phyloP scores from a whole-genome alignment of 2,888 invertebrate species.

The Standfussiana lucernea region DNA sequence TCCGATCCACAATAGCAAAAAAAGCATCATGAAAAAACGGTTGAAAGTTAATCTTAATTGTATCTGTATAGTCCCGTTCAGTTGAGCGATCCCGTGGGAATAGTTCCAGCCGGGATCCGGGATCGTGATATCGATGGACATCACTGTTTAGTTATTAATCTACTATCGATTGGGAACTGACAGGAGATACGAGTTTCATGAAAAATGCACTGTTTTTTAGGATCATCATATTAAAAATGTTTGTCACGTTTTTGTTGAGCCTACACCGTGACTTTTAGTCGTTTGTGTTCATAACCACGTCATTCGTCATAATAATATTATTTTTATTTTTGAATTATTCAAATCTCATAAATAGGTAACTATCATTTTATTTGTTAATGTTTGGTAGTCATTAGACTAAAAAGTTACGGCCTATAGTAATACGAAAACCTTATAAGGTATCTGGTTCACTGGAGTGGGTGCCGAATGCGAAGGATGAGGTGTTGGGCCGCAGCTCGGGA shows the following conservation, averaged over 20 bases:
- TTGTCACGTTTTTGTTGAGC: neutral
- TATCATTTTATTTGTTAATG: too few species aligned
- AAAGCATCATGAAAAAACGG: slow-evolving; percentile 21
- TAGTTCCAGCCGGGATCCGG: slow-evolving; percentile 44
- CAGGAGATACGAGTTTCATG: neutral
- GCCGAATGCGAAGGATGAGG: neutral
- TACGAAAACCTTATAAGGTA: neutral
- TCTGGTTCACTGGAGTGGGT: neutral
- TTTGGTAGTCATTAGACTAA: too few species aligned
- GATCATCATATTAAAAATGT: neutral
- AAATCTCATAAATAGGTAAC: too few species aligned
- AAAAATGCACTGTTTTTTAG: slow-evolving; percentile 13
- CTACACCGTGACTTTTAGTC: too few species aligned
- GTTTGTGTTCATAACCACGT: too few species aligned
- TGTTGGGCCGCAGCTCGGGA: neutral
- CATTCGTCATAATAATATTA: too few species aligned
- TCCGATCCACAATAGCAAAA: slow-evolving; percentile 17
- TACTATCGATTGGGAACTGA: slow-evolving; percentile 33
- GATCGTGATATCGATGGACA: slow-evolving; percentile 29
- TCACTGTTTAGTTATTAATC: slow-evolving; percentile 54
- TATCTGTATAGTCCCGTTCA: slow-evolving; percentile 43
- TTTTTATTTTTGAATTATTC: too few species aligned
- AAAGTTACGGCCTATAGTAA: too few species aligned
- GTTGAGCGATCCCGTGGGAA: slow-evolving; percentile 54
- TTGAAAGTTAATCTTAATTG: slow-evolving; percentile 63